A percentile compares a stretch with the other conserved stretches of the same genome.
These are phyloP conservation scores for Fissipunctia ypsillon DNA, from an alignment of 2,888 invertebrate species.

Conservation along the genomic window DNA sequence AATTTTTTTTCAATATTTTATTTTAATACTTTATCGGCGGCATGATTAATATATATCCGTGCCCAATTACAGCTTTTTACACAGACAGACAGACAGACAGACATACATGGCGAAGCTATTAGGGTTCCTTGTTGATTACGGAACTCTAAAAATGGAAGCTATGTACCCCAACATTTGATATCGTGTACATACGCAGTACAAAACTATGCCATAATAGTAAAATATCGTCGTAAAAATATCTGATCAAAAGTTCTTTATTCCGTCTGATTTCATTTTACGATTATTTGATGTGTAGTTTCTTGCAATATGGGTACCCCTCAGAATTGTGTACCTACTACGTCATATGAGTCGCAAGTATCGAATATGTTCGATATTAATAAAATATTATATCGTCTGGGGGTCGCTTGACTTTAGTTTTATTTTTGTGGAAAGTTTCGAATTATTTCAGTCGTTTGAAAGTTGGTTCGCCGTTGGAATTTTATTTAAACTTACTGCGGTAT, in stretches of 20 bases:
- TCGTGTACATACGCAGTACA: slow-evolving; percentile 15
- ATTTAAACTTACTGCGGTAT: too few relatives aligned
- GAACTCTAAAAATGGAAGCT: background rate
- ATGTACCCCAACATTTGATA: slow-evolving; percentile 9
- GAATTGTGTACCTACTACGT: slow-evolving; percentile 33
- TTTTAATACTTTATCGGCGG: too few relatives aligned
- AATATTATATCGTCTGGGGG: slow-evolving; percentile 9
- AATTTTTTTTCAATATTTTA: too few relatives aligned
- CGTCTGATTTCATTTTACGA: slow-evolving; percentile 64
- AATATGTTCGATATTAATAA: slow-evolving; percentile 45
- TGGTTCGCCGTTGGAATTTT: too few relatives aligned
- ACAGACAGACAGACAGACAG: too few relatives aligned
- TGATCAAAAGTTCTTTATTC: slow-evolving; percentile 63
- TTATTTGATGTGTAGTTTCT: slow-evolving; percentile 61
- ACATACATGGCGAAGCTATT: too few relatives aligned
- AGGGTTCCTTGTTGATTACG: too few relatives aligned
- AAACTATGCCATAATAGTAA: slow-evolving; percentile 52
- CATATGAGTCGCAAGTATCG: background rate
- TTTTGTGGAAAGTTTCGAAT: background rate
- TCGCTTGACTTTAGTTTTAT: slow-evolving; percentile 12
- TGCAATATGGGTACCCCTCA: slow-evolving; percentile 41
- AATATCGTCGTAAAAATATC: slow-evolving; percentile 61
- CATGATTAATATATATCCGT: too few relatives aligned
- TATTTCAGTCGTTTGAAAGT: background rate
- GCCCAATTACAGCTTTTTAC: too few relatives aligned